phyloP scores from a whole-genome alignment of 2,888 invertebrate genomes.

The Eledona agricola region DNA sequence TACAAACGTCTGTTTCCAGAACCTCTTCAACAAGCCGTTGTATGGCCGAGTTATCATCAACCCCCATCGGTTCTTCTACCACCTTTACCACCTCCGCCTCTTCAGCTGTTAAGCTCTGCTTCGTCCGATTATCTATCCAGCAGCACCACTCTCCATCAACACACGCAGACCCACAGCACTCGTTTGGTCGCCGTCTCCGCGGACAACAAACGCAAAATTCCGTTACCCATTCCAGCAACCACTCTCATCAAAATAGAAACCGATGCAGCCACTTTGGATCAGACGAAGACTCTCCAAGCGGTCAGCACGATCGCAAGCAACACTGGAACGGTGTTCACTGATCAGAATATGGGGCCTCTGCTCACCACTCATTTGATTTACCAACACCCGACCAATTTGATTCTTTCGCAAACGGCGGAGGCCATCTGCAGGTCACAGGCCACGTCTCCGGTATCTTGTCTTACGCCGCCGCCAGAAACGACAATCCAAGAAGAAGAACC shows the following conservation, averaged over 20 bases:
- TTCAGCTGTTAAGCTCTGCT: conserved; percentile 69
- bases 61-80: conserved; percentile 63
- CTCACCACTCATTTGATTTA: conserved; percentile 68
- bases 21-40: conserved; percentile 76
- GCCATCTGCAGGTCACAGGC: conserved; percentile 62
- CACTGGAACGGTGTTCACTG: conserved; percentile 61
- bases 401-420: conserved; percentile 56
- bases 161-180: conserved; percentile 75
- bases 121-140: conserved; percentile 68
- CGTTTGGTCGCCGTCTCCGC: conserved; percentile 72
- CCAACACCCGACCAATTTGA: conserved; percentile 60
- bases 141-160: conserved; percentile 71
- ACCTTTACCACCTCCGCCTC: conserved; percentile 71
- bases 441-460: conserved; percentile 65
- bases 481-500: conserved; percentile 50
- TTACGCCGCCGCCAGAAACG: conserved; percentile 70
- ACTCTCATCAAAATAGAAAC: conserved; percentile 78
- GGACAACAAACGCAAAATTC: conserved; percentile 64
- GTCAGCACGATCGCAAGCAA: conserved; percentile 58
- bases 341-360: conserved; percentile 65
- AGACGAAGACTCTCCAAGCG: conserved; percentile 59
- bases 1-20: conserved; percentile 61
- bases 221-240: conserved; percentile 63
- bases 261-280: conserved; percentile 62
- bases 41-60: conserved; percentile 76